These are phyloP conservation scores for Nephotettix cincticeps DNA, from an alignment of 1,140 invertebrate species.

Conservation along the genomic window DNA sequence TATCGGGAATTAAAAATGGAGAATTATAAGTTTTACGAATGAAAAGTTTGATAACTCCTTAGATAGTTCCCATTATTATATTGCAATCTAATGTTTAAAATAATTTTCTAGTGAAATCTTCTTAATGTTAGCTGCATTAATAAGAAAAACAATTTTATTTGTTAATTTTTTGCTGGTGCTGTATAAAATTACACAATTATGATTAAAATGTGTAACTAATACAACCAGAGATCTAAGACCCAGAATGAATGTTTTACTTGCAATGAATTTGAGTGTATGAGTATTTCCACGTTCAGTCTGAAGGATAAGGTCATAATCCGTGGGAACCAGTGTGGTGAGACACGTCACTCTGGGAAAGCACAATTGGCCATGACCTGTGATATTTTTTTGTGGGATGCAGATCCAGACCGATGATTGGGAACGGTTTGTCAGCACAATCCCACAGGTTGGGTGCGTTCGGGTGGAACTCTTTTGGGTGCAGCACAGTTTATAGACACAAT, in stretches of 20 bases:
- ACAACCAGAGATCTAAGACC: neutral
- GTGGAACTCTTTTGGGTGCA: neutral
- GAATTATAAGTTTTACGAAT: no score
- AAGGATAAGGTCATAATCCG: neutral
- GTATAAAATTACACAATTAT: no score
- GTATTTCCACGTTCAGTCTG: neutral
- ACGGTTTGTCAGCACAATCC: constrained; percentile 27
- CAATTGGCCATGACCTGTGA: neutral
- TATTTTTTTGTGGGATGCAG: neutral
- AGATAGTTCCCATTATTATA: no score
- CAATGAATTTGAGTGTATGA: no score
- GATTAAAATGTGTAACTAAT: neutral
- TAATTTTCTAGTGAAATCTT: no score
- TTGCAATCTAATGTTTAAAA: no score
- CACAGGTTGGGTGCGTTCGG: constrained; percentile 16
- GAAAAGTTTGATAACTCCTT: no score
- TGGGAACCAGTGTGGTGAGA: neutral
- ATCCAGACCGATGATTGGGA: constrained; percentile 32
- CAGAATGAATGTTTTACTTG: no score
- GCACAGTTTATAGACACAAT: neutral
- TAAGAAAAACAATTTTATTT: no score
- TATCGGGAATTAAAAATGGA: no score
- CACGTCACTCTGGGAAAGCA: neutral
- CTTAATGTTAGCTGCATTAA: no score
- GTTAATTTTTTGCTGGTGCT: no score